Evolutionary conservation across 2,113 vertebrate species (phyloP).

Genomic region (Burhinus oedicnemus): DNA sequence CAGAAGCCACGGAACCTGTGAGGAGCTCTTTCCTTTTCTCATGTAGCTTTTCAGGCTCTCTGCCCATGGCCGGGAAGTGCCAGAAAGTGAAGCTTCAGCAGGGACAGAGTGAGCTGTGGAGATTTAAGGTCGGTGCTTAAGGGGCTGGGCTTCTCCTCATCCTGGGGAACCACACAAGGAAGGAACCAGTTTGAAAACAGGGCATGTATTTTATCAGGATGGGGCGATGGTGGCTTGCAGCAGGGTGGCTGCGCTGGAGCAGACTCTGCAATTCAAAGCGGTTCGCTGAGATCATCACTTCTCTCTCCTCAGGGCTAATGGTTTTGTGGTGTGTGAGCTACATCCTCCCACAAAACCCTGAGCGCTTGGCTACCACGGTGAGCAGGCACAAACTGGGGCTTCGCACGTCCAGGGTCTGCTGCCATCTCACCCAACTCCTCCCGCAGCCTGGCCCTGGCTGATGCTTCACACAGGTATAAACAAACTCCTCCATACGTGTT

Average conservation of each 20-base stretch:
- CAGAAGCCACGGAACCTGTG: neutral
- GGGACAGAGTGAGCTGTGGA: rapidly evolving
- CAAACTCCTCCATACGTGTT: neutral
- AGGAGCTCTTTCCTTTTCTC: neutral
- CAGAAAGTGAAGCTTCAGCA: neutral
- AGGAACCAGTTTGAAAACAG: neutral
- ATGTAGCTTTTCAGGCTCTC: neutral
- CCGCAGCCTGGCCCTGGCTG: neutral
- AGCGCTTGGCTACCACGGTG: rapidly evolving
- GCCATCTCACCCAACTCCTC: neutral
- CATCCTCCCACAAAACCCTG: neutral
- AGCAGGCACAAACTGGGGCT: rapidly evolving
- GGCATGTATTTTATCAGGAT: too few species aligned
- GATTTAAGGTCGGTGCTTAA: neutral
- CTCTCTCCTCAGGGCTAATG: too few species aligned
- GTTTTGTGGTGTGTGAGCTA: neutral
- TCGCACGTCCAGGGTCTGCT: neutral
- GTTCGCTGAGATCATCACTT: too few species aligned
- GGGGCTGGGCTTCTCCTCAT: neutral
- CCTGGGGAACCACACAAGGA: neutral
- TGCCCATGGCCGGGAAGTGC: rapidly evolving
- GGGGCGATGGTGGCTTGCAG: too few species aligned
- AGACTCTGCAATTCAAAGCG: too few species aligned
- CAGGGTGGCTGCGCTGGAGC: too few species aligned
- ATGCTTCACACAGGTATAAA: neutral